phyloP scores from a whole-genome alignment of 2,888 invertebrate genomes.

The Drosophila longiperda region DNA sequence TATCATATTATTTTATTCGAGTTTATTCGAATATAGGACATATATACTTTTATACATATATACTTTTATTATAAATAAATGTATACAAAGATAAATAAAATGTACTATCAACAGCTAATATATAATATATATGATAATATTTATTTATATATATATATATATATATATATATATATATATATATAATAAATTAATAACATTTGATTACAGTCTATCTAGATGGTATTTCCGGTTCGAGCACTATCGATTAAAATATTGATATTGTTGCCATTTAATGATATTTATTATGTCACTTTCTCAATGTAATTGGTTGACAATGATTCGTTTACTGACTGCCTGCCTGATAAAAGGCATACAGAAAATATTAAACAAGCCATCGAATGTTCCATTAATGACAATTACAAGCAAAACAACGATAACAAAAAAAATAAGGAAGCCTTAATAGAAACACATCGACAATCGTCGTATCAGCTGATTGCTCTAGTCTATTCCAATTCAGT shows the following conservation, averaged over 20 bases:
- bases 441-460: constrained; percentile 38
- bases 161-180: background rate
- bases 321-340: background rate
- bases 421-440: constrained; percentile 44
- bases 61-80: too few relatives aligned
- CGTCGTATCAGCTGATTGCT: constrained; percentile 29
- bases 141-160: background rate
- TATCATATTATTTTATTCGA: too few relatives aligned
- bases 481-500: constrained; percentile 11
- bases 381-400: constrained; percentile 31
- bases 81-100: background rate
- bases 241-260: background rate
- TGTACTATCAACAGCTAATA: background rate
- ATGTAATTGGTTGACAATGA: background rate
- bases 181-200: background rate
- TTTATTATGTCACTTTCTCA: background rate
- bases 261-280: background rate
- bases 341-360: background rate
- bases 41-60: background rate
- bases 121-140: background rate
- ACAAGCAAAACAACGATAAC: constrained; percentile 8
- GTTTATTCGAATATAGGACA: background rate
- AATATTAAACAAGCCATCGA: constrained; percentile 14
- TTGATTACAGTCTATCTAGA: background rate
- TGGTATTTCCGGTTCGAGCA: background rate